Base-by-base conservation (phyloP, 2,888 invertebrate genomes). In the Lymantria dispar region DNA sequence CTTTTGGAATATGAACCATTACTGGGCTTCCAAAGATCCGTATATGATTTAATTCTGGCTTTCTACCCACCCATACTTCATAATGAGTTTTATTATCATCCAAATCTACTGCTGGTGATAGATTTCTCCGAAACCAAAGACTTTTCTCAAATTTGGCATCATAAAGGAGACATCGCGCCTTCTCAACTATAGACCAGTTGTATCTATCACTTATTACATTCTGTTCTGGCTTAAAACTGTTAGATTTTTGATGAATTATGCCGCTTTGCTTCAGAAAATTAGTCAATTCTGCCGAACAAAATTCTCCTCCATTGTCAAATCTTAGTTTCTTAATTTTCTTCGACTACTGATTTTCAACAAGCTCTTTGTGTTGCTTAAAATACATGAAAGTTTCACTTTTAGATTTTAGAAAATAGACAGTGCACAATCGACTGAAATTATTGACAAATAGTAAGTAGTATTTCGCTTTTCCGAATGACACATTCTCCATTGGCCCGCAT, bases 361-460 rank as follows among this genome's bases (percentile, higher is more conserved):
- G 15, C 12, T 31, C 30, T 38, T 39, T 22, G 30, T 9, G 42
- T n/a, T 14, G 14, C n/a, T n/a, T n/a, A n/a, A n/a, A n/a, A n/a
- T n/a, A n/a, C n/a, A n/a, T n/a, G 3, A 50, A 50, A 10, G 47
- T 45, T 45, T 53, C 33, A 52, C 7, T 31, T 15, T 52, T 52
- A 12, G 36, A n/a, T 41, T n/a, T 5, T 0, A 47, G 39, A 22
- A 51, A 51, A 8, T 51, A 51, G 0, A 51, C 45, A 36, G 30
- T 37, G 36, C 44, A 41, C 29, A 47, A 15, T 41, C 12, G 3
- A 30, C 51, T 48, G 33, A 40, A 48, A 10, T 48, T 46, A 30
- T 45, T 43, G 0, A 48, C 43, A 48, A 52, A 52, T 13, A 48
- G 8, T 7, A 48, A 8, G 9, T 37, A 48, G n/a, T 48, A 52